These are phyloP conservation scores for Bucco capensis DNA, from an alignment of 2,113 vertebrate species.

Conservation along the genomic window DNA sequence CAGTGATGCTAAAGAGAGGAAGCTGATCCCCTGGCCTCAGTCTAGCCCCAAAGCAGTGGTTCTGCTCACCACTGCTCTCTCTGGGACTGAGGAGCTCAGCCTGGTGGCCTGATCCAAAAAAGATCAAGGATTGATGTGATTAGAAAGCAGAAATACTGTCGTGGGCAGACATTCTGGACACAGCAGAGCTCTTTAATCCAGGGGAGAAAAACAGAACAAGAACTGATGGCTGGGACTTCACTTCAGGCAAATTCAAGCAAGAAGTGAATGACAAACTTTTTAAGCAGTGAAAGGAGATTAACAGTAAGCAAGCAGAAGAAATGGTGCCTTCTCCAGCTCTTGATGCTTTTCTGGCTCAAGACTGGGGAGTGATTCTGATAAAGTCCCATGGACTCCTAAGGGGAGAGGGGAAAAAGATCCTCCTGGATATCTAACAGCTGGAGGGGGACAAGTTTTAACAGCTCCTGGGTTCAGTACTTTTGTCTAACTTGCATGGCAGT, in stretches of 20 bases:
- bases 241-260: not conserved
- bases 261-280: not conserved
- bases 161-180: not conserved
- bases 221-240: not conserved
- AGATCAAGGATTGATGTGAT: not conserved
- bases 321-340: not conserved
- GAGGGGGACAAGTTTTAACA: not conserved
- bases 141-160: not conserved
- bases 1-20: not conserved
- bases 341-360: not conserved
- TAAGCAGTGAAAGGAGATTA: not conserved
- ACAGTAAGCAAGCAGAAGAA: not conserved
- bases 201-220: not conserved
- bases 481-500: not conserved
- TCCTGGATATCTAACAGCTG: not conserved
- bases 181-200: not conserved
- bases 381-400: not conserved
- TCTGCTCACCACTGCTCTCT: not conserved
- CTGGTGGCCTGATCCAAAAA: slow-evolving; percentile 2
- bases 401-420: not conserved
- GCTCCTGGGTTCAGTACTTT: not conserved
- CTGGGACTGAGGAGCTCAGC: not conserved
- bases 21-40: not conserved
- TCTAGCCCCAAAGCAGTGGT: not conserved
- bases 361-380: not conserved